A percentile compares a stretch with the other conserved stretches of the same genome.
phyloP scores from a whole-genome alignment of 1,140 invertebrate species.

The Drosophila watanabei region DNA sequence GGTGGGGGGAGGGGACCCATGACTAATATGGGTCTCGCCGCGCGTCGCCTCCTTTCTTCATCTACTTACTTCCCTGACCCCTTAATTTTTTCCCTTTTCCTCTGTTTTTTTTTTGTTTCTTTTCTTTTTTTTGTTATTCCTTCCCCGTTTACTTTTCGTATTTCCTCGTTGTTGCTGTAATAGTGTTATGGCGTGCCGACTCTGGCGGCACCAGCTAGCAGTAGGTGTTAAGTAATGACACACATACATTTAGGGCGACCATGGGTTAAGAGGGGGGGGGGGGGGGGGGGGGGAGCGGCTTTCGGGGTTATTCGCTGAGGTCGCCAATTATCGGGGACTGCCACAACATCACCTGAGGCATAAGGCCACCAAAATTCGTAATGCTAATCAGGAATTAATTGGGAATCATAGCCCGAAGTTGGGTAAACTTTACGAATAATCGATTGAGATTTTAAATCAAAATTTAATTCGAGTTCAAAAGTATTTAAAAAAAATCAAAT shows the following conservation, averaged over 20 bases:
- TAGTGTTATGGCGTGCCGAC: slow-evolving; percentile 76
- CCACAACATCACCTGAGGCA: slow-evolving; percentile 17
- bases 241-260: slow-evolving; percentile 27
- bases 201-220: slow-evolving; percentile 42
- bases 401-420: neutral
- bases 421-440: neutral
- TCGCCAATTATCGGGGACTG: slow-evolving; percentile 43
- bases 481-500: neutral
- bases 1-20: slow-evolving; percentile 28
- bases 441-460: neutral
- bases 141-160: slow-evolving; percentile 5
- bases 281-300: neutral
- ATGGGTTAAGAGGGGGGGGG: neutral
- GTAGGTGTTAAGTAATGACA: slow-evolving; percentile 79
- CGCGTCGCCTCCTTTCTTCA: slow-evolving; percentile 15
- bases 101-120: neutral
- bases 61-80: slow-evolving; percentile 7
- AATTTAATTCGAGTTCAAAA: neutral
- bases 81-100: slow-evolving; percentile 1
- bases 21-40: slow-evolving; percentile 58
- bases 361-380: neutral
- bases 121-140: neutral
- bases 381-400: slow-evolving; percentile 18
- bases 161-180: slow-evolving; percentile 59
- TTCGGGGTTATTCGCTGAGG: slow-evolving; percentile 62